Base-by-base conservation (phyloP, 2,888 invertebrate species). In the Deroplatys truncata region DNA sequence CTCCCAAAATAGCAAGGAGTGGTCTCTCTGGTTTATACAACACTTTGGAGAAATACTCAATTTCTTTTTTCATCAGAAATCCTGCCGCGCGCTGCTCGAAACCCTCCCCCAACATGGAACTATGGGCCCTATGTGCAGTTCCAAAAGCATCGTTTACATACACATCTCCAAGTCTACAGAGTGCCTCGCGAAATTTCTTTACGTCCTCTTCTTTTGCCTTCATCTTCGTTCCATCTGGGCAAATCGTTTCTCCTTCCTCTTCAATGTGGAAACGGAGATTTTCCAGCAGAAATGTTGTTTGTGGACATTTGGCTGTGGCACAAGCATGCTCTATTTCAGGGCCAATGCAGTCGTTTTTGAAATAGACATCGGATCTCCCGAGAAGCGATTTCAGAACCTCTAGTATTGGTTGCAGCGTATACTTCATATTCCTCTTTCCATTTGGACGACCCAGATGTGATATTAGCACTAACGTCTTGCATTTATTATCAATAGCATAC, bases 121-220 rank as follows among this genome's bases (percentile, higher is more conserved):
- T 96, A 93, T 98, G 97, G 15, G 97, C 97, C 91, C 97, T 94
- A 93, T 98, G 98, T 1, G 98, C 98, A 86, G 98, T 98, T 92
- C 99, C 99, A 94, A 99, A 99, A 20, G 99, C 99, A 95, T 99
- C 99, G 94, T 99, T 99, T 25, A 99, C 97, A 94, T 99, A 99
- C 49, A 99, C 95, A 94, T 99, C 99, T 28, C 99, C 99, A 89
- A 99, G 94, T 93, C 98, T 98, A 89, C 98, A 96, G 89, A 99
- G 94, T 91, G 98, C 98, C 28, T 96, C 96, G 91, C 99, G 95
- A 94, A 99, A 99, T 91, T 95, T 95, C 91, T 97, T 96, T 0
- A 98, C 97, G 92, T 97, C 97, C 83, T 95, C 97, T 84, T 97
- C 95, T 92, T 97, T 96, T 82, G 99, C 99, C 93, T 99, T 99